Conservation (phyloP, 2,888 invertebrate genomes). For the Ornithoptera alexandrae region DNA sequence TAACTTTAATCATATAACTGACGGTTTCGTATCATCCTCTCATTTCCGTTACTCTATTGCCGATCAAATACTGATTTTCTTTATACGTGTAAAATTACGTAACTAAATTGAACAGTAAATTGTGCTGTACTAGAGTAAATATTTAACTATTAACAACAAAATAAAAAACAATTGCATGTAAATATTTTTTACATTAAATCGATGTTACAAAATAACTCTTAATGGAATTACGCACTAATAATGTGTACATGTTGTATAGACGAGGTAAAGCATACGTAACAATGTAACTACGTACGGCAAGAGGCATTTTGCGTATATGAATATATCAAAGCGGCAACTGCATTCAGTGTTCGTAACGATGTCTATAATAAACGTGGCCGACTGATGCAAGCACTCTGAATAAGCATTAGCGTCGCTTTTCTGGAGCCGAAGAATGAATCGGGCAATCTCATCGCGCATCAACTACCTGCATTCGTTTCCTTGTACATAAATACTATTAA, state of each 20-base stretch:
- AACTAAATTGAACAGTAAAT: neutral
- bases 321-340: slow-evolving; percentile 51
- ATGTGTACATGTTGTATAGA: slow-evolving; percentile 12
- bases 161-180: neutral
- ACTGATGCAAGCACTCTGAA: slow-evolving; percentile 61
- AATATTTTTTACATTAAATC: neutral
- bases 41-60: slow-evolving; percentile 18
- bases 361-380: slow-evolving; percentile 67
- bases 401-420: slow-evolving; percentile 59
- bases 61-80: slow-evolving; percentile 14
- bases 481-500: slow-evolving; percentile 33
- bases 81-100: neutral
- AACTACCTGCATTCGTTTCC: slow-evolving; percentile 36
- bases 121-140: neutral
- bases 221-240: slow-evolving; percentile 21
- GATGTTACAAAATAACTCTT: neutral
- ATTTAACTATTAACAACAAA: neutral
- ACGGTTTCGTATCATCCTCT: slow-evolving; percentile 11
- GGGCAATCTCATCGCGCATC: slow-evolving; percentile 40
- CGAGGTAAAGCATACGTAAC: slow-evolving; percentile 30
- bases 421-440: slow-evolving; percentile 49
- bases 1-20: slow-evolving; percentile 3
- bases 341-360: slow-evolving; percentile 52
- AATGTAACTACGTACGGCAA: slow-evolving; percentile 22
- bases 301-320: slow-evolving; percentile 52